Evolutionary conservation across 2,113 vertebrate genomes (phyloP), one percentile per base, ranked within the genome.

Genomic region (Tetraodon nigroviridis): DNA sequence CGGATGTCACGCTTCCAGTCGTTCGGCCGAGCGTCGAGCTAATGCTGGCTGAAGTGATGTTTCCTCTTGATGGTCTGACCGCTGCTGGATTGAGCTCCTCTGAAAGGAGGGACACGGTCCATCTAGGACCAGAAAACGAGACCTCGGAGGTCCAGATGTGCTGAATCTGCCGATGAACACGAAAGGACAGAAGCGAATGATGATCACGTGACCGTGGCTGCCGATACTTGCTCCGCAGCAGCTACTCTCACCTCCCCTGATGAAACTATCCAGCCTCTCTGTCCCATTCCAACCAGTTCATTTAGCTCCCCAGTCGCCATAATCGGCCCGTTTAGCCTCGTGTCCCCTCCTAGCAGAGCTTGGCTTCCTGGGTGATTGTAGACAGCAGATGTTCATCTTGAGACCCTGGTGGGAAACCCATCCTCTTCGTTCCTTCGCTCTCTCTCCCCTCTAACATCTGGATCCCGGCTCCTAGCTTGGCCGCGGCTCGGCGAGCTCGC

Each of bases 391-490:
- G 13, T 42, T 20, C 55, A 63, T 21, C 54, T 67, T 75, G 27
- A 48, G 24, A 19, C 57, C 40, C 57, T 7, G 3, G 55, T 32
- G 27, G 20, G 21, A 15, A 41, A 20, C 24, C 46, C 10, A 16
- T 21, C 7, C 14, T 37, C 7, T 37, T 37, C 13, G 16, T 13
- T 68, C 48, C 51, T 63, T 80, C 77, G 78, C 73, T 1, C 56
- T 1, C 56, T 59, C 76, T 54, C 55, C 46, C 65, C 73, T 37
- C 71, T 56, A 78, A 86, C 86, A 87, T 89, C 86, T 88, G 88
- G 85, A 84, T 82, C 77, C 74, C 86, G 78, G 80, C 73, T 84
- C 86, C 76, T 78, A 74, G 73, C 61, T 73, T 70, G 71, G 82
- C 71, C 37, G 69, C 41, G 73, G 74, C 73, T 78, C 49, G 56